Evolutionary conservation across 2,113 vertebrate genomes (phyloP).

Genomic region (Semnornis frantzii): DNA sequence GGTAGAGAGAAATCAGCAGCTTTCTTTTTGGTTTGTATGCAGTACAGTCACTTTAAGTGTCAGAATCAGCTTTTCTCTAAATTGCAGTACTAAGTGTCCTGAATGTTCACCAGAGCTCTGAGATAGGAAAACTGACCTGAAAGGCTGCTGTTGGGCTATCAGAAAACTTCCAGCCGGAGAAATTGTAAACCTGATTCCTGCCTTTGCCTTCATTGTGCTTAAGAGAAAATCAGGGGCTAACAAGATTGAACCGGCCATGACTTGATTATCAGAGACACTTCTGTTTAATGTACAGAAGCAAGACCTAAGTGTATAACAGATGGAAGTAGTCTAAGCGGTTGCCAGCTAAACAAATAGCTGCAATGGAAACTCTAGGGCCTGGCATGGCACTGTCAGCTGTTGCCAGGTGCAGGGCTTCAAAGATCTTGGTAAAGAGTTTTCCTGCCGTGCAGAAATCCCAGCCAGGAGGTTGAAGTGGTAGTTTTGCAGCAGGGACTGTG

Average conservation of each 20-base stretch:
- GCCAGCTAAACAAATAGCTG: not conserved
- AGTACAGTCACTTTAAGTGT: not conserved
- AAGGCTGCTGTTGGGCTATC: not conserved
- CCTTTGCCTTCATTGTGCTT: not conserved
- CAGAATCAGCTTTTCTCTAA: not conserved
- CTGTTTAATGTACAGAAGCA: not conserved
- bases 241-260: not conserved
- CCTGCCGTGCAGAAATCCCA: not conserved
- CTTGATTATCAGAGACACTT: not conserved
- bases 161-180: not conserved
- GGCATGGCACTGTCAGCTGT: not conserved
- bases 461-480: not conserved
- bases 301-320: not conserved
- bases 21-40: fast-evolving
- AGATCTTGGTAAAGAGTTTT: not conserved
- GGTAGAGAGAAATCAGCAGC: not conserved
- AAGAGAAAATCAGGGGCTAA: not conserved
- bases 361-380: not conserved
- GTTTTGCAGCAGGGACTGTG: not conserved
- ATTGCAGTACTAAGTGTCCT: not conserved
- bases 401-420: not conserved
- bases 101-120: not conserved
- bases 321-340: not conserved
- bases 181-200: not conserved
- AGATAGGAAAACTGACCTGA: not conserved